A percentile compares a stretch with the other conserved stretches of the same genome.
Conservation (phyloP, 1,140 invertebrate genomes). For the Coenobita brevimanus region DNA sequence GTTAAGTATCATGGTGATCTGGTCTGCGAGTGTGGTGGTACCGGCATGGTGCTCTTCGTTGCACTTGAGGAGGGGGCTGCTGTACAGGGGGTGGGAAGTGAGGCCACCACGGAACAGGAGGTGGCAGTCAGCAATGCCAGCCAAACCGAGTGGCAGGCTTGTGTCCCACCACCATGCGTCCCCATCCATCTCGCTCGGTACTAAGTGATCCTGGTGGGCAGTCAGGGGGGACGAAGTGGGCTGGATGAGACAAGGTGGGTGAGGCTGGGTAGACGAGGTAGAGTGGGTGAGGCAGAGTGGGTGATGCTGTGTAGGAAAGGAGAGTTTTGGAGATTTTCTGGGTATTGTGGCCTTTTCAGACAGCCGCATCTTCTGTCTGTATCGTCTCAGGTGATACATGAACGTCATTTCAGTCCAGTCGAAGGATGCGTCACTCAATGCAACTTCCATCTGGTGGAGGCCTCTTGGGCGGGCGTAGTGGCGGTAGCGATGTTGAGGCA, state of each 20-base stretch:
- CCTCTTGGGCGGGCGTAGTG: neutral
- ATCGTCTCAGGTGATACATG: neutral
- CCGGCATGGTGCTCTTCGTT: constrained; percentile 8
- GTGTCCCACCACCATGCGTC: constrained; percentile 33
- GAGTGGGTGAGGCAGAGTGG: too few species aligned
- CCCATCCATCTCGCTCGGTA: neutral
- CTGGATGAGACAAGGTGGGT: too few species aligned
- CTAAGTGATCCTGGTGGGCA: constrained; percentile 2
- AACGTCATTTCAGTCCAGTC: constrained; percentile 14
- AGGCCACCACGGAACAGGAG: neutral
- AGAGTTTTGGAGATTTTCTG: too few species aligned
- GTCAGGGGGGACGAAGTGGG: too few species aligned
- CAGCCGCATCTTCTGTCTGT: neutral
- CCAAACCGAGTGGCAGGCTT: constrained; percentile 18
- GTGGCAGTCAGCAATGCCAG: neutral
- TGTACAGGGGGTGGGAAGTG: neutral
- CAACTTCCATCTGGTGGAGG: too few species aligned
- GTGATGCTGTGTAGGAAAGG: too few species aligned
- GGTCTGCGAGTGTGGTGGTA: neutral
- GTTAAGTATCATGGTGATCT: constrained; percentile 31
- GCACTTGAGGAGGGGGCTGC: neutral
- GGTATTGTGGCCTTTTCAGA: too few species aligned
- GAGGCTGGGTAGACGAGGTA: too few species aligned
- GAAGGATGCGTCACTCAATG: neutral
- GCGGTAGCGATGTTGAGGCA: neutral